Evolutionary conservation across 2,888 invertebrate species (phyloP), one percentile per base, ranked within the genome.

Genomic region (Trimorus sp.): DNA sequence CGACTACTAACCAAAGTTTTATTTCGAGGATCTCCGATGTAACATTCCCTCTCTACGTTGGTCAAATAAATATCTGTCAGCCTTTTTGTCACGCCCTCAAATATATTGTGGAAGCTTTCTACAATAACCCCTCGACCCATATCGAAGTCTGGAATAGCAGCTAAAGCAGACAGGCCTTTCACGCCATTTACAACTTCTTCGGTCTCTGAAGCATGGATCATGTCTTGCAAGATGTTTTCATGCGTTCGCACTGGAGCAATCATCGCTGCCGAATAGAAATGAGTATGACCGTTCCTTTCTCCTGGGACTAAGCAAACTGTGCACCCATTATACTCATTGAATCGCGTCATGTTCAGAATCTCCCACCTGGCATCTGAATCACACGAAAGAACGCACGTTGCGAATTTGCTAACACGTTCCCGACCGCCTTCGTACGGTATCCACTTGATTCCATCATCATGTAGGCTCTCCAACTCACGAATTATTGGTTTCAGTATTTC

Each of bases 301-400:
- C 71, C 71, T 9, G 49, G n/a, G n/a, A 54, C 71, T 42, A 16
- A 40, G 11, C 71, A 71, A 11, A 62, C 51, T n/a, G 71, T 62
- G 37, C 71, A 71, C 42, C 71, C 71, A 36, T 71, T 1, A 53
- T 59, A 59, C n/a, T 59, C 70, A n/a, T 70, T 70, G 26, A 59
- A 70, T 4, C 70, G 60, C 38, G 70, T 70, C 59, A 70, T 70
- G n/a, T 54, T 56, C 12, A 56, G n/a, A 56, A 56, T 12, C 37
- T 11, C 56, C 11, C 9, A 56, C 42, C 71, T 60, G n/a, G 11
- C 71, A 56, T 66, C 49, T 9, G 63, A 63, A 11, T 63, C 63
- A 37, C 63, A 63, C 36, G n/a, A 49, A 4, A 63, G 15, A 37
- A 63, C 49, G 15, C 4, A 9, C n/a, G 37, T 53, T 14, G 60